phyloP scores from a whole-genome alignment of 2,113 vertebrate species.

The Steatornis caripensis region DNA sequence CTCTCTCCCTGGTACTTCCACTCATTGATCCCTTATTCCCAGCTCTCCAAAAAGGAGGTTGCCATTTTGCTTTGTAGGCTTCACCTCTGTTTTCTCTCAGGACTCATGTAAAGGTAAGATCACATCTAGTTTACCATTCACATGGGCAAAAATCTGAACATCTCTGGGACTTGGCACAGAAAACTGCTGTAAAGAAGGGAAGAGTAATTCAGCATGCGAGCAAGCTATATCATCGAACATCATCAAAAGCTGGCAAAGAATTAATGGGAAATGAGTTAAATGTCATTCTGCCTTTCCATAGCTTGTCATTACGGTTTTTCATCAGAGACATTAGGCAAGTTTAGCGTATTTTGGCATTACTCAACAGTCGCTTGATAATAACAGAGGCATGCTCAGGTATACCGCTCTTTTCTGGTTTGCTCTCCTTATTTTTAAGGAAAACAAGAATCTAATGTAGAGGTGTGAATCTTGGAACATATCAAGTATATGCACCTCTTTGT shows the following conservation, averaged over 20 bases:
- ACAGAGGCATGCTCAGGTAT: background rate
- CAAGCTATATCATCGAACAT: background rate
- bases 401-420: background rate
- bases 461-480: background rate
- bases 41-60: background rate
- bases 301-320: background rate
- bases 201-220: background rate
- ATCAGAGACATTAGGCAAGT: background rate
- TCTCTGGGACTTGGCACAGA: background rate
- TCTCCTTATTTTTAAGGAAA: background rate
- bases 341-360: background rate
- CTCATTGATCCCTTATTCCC: background rate
- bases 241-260: conserved; percentile 14
- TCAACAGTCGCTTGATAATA: background rate
- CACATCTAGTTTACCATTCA: background rate
- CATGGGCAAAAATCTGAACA: background rate
- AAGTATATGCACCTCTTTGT: background rate
- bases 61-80: background rate
- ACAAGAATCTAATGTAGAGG: background rate
- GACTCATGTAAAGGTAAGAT: background rate
- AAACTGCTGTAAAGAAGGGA: background rate
- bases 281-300: conserved; percentile 3
- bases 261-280: conserved; percentile 8
- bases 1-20: rapidly evolving
- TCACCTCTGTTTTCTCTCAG: background rate